These are phyloP conservation scores for Yponomeuta plumbellus DNA, from an alignment of 2,888 invertebrate genomes.

Conservation along the genomic window DNA sequence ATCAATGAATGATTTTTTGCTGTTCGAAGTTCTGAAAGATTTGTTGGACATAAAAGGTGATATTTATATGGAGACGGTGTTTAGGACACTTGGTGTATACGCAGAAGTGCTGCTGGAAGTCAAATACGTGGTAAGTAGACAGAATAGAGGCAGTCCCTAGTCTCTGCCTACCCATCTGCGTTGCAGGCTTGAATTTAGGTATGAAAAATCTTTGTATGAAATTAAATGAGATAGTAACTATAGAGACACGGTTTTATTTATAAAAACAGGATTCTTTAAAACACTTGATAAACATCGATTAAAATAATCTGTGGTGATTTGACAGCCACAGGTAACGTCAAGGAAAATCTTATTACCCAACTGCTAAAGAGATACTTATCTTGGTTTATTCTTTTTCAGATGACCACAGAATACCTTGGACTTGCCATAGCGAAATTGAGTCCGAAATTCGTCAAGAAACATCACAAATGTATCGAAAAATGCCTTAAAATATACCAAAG, in stretches of 20 bases:
- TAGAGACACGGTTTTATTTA: too few relatives aligned
- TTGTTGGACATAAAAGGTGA: slow-evolving; percentile 21
- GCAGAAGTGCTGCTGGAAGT: slow-evolving; percentile 30
- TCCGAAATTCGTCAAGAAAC: slow-evolving; percentile 24
- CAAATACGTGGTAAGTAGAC: slow-evolving; percentile 34
- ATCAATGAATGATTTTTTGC: slow-evolving; percentile 19
- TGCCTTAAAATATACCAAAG: slow-evolving; percentile 27
- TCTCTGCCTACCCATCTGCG: too few relatives aligned
- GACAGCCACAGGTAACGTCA: too few relatives aligned
- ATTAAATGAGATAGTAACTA: too few relatives aligned
- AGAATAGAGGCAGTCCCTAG: too few relatives aligned
- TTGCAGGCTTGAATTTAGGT: too few relatives aligned
- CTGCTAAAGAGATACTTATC: too few relatives aligned
- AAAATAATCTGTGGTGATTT: too few relatives aligned
- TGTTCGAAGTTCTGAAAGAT: slow-evolving; percentile 21
- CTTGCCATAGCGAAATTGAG: slow-evolving; percentile 28
- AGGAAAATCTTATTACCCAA: too few relatives aligned
- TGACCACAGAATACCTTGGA: slow-evolving; percentile 31
- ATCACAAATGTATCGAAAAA: slow-evolving; percentile 3
- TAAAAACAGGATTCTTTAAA: too few relatives aligned
- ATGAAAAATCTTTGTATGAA: too few relatives aligned
- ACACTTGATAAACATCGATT: too few relatives aligned
- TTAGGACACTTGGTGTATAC: slow-evolving; percentile 37
- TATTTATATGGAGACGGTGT: slow-evolving; percentile 27
- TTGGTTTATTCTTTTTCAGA: slow-evolving; percentile 32